Base-by-base conservation (phyloP, 1,140 invertebrate genomes). In the Elysia chlorotica region DNA sequence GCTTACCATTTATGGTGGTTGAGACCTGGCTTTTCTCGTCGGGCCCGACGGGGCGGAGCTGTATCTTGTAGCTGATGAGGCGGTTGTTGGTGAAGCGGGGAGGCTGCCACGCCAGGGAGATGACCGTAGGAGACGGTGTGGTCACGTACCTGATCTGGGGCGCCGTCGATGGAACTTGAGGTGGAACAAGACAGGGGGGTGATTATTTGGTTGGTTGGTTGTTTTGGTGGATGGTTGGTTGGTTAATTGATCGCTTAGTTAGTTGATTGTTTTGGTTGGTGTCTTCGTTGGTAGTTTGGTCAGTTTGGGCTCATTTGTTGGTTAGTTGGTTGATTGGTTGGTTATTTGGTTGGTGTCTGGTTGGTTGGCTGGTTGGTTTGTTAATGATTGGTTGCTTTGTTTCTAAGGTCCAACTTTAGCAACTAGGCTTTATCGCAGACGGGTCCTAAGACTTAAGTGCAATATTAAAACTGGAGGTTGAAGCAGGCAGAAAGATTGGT, bases 31-130 rank as follows among this genome's bases (percentile, higher is more conserved):
- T 81, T n/a, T n/a, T n/a, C n/a, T n/a, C n/a, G n/a, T n/a, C n/a
- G n/a, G n/a, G n/a, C n/a, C n/a, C n/a, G n/a, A n/a, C n/a, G n/a
- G n/a, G n/a, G n/a, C n/a, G n/a, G n/a, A n/a, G n/a, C n/a, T n/a
- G n/a, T n/a, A 96, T 87, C 63, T 93, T 91, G 88, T 96, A 96
- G 56, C 93, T 94, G 57, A 95, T 90, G 75, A 97, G 89, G 73
- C 93, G 94, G 67, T 94, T 95, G 86, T 96, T 96, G 30, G 93
- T 92, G 82, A 94, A 95, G 17, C 91, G 90, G 19, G 95, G 95
- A 4, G 94, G 92, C 85, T 92, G 91, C 95, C 95, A 97, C 76
- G 92, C 93, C 19, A 97, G 90, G 69, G 93, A 93, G 33, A 97
- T 92, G 75, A 94, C 91, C 74, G 91, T 92, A n/a, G 93, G 91